Evolutionary conservation across 2,797 vertebrate species (phyloP).

Genomic region (Hozukius guyotensis): DNA sequence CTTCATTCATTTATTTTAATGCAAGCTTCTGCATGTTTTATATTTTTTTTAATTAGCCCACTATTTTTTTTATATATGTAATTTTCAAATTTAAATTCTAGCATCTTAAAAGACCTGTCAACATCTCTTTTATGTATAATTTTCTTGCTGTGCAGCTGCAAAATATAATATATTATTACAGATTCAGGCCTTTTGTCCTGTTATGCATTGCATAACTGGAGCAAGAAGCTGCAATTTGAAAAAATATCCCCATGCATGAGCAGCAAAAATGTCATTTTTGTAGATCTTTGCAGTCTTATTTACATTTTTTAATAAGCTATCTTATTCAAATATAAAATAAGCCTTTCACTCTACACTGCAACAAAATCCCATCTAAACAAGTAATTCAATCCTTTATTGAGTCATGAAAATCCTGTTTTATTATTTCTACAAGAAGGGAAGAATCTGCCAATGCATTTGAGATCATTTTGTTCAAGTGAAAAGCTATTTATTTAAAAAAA

Average conservation of each 20-base stretch:
- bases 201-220: not conserved
- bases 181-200: not conserved
- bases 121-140: not conserved
- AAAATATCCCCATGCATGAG: not conserved
- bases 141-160: not conserved
- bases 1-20: not conserved
- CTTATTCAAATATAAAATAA: not conserved
- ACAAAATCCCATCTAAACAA: not conserved
- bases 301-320: no score
- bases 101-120: not conserved
- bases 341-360: not conserved
- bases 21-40: not conserved
- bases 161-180: not conserved
- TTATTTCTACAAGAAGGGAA: not conserved
- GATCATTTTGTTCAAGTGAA: not conserved
- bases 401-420: not conserved
- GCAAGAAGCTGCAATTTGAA: not conserved
- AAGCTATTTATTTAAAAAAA: not conserved
- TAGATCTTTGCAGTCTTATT: not conserved
- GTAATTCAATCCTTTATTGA: not conserved
- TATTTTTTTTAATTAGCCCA: not conserved
- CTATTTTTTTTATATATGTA: not conserved
- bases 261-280: not conserved
- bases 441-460: not conserved
- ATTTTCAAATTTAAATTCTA: no score